Percentiles rank a stretch among this genome's conserved stretches.
Conservation (phyloP, 2,888 invertebrate species). For the Liposcelis brunnea region DNA sequence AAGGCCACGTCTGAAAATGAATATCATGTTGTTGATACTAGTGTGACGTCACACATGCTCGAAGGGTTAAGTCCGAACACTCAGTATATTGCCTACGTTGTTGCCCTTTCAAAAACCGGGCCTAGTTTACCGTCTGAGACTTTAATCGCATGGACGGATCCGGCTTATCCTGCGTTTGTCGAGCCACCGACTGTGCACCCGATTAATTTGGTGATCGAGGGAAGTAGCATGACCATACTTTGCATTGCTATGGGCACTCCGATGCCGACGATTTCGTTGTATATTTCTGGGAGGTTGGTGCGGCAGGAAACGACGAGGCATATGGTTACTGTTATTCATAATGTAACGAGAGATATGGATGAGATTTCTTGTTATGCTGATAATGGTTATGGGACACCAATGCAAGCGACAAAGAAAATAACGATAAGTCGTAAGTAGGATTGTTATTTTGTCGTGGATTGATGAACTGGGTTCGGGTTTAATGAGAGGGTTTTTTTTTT, state of each 20-base stretch:
- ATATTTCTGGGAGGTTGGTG: conserved; percentile 62
- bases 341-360: conserved; percentile 69
- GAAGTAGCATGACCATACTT: conserved; percentile 69
- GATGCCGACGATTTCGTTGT: conserved; percentile 66
- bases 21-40: conserved; percentile 42
- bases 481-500: conserved; percentile 7
- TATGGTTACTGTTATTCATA: conserved; percentile 74
- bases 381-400: conserved; percentile 73
- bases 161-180: conserved; percentile 70
- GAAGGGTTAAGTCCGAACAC: conserved; percentile 59
- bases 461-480: not conserved
- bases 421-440: conserved; percentile 64
- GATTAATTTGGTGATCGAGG: conserved; percentile 64
- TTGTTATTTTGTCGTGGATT: not conserved
- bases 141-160: conserved; percentile 71
- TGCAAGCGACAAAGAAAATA: conserved; percentile 65
- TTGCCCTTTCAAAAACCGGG: conserved; percentile 48
- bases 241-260: conserved; percentile 76
- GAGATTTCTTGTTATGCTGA: conserved; percentile 76
- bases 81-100: conserved; percentile 64
- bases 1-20: conserved; percentile 45
- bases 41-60: conserved; percentile 51
- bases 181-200: conserved; percentile 78
- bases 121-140: conserved; percentile 65
- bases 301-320: conserved; percentile 65